Evolutionary conservation across 53 echinoderm and acorn worm species (phyloP), one percentile per base, ranked within the genome.

Genomic region (Henricia sp.): DNA sequence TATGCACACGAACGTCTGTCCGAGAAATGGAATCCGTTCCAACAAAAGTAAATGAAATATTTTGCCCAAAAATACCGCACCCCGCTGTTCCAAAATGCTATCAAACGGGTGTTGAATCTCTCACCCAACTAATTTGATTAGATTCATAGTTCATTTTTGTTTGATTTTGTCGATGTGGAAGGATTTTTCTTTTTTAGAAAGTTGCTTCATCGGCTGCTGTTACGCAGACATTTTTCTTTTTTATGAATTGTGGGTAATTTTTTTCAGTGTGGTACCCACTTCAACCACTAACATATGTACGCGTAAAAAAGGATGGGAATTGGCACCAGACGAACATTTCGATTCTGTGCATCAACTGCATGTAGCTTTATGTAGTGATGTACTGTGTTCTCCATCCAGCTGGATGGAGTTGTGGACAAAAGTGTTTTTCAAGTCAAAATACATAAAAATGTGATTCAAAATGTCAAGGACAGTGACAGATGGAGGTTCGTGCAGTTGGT

Each of bases 401-500:
- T n/a, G n/a, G n/a, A n/a, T n/a, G n/a, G n/a, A n/a, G n/a, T n/a
- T n/a, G n/a, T n/a, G n/a, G n/a, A n/a, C n/a, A n/a, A n/a, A n/a
- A n/a, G n/a, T n/a, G n/a, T n/a, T n/a, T n/a, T n/a, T n/a, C n/a
- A n/a, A n/a, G n/a, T n/a, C n/a, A n/a, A n/a, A n/a, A n/a, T n/a
- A n/a, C 17, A 29, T 60, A 14, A 54, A 17, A 17, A 67, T 41
- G 40, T 39, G 3, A 23, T 73, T 73, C 19, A 48, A 64, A 11
- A 80, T 80, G 80, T 80, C 80, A 62, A 62, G 80, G 48, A 32
- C 80, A 44, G 80, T 80, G 6, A 80, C 80, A 62, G 80, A 80
- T 65, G 80, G 64, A 80, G 80, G 80, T 80, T 64, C 32, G 80
- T 80, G 46, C 12, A 46, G 38, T 44, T 69, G 2, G 1, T n/a